Percentiles rank a stretch among this genome's conserved stretches.
These are phyloP conservation scores for Drosophila leontia DNA, from an alignment of 1,140 invertebrate genomes.

Conservation along the genomic window DNA sequence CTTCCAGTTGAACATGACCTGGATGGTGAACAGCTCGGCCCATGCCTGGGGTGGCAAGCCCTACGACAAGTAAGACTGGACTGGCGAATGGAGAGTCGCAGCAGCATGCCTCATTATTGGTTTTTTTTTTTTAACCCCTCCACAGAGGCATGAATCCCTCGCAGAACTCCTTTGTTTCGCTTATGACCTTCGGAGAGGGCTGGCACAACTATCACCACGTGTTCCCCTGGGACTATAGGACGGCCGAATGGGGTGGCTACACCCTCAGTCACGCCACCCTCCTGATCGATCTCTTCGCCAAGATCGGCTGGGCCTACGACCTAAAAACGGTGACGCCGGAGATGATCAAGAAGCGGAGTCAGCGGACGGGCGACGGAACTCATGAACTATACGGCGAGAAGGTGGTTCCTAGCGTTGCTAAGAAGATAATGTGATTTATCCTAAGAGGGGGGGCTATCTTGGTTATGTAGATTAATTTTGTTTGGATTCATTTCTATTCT, in stretches of 20 bases:
- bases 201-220: conserved; percentile 99
- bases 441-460: not conserved
- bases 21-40: conserved; percentile 98
- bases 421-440: not conserved
- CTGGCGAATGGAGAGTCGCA: too few species aligned
- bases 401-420: not conserved
- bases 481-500: not conserved
- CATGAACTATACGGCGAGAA: conserved; percentile 84
- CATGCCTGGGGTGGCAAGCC: conserved; percentile 96
- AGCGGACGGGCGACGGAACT: conserved; percentile 92
- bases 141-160: conserved; percentile 90
- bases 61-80: conserved; percentile 92
- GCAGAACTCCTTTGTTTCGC: conserved; percentile 89
- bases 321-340: conserved; percentile 91
- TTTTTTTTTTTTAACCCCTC: not conserved
- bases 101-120: not conserved
- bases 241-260: conserved; percentile 92
- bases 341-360: conserved; percentile 89
- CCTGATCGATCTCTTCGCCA: conserved; percentile 94
- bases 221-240: conserved; percentile 97
- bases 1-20: conserved; percentile 96
- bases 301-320: conserved; percentile 95
- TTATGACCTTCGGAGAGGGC: conserved; percentile 92
- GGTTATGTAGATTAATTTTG: not conserved
- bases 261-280: conserved; percentile 92